Percentiles rank a stretch among this genome's conserved stretches.
Evolutionary conservation across 2,888 invertebrate species (phyloP).

Genomic region (Margaritifera margaritifera): DNA sequence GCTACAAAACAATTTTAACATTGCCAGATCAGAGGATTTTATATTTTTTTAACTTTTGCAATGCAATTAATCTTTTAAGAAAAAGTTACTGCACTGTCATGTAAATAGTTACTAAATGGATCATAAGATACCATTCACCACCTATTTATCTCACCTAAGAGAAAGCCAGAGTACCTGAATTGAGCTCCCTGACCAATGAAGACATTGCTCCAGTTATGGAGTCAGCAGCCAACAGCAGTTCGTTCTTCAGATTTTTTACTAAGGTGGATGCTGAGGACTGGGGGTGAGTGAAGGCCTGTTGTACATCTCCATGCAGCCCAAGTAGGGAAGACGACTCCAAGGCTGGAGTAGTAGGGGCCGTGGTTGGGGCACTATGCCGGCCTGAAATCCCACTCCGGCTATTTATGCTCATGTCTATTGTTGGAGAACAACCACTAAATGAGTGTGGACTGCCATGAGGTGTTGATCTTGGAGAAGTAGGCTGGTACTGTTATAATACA

Average conservation of each 20-base stretch:
- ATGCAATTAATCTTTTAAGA: too few species aligned
- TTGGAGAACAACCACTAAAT: conserved; percentile 61
- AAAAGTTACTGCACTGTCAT: not conserved
- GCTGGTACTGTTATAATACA: conserved; percentile 60
- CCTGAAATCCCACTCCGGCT: conserved; percentile 10
- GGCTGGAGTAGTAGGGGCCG: conserved; percentile 43
- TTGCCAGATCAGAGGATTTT: too few species aligned
- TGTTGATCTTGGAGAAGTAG: conserved; percentile 67
- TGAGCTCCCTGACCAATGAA: conserved; percentile 94
- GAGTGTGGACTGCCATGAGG: conserved; percentile 62
- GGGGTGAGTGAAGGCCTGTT: conserved; percentile 68
- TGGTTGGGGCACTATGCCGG: conserved; percentile 19
- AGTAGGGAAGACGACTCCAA: conserved; percentile 52
- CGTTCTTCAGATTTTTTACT: conserved; percentile 75
- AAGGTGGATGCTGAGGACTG: conserved; percentile 39
- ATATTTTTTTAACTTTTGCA: too few species aligned
- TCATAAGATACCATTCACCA: too few species aligned
- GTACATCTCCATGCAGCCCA: conserved; percentile 75
- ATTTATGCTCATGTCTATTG: conserved; percentile 33
- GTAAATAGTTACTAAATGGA: not conserved
- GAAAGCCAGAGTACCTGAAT: conserved; percentile 77
- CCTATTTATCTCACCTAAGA: too few species aligned
- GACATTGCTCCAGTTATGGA: conserved; percentile 99
- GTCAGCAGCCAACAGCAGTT: conserved; percentile 95
- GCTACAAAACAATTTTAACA: too few species aligned